Evolutionary conservation across 2,888 invertebrate genomes (phyloP), one percentile per base, ranked within the genome.

Genomic region (Hylaea fasciaria): DNA sequence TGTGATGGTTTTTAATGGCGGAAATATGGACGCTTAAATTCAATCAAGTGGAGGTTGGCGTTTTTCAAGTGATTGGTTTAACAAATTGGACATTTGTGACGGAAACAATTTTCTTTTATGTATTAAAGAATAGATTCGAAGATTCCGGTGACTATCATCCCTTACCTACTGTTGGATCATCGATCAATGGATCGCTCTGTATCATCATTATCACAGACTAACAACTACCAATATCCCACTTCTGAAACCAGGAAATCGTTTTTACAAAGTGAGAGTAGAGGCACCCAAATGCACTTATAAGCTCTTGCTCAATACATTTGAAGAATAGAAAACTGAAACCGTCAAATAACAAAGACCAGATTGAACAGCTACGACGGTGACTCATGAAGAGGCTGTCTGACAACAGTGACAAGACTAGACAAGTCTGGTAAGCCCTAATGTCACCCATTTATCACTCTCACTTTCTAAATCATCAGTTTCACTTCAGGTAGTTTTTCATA

Each of bases 391-490:
- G 32, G 9, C 47, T 57, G 46, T 17, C n/a, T 50, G 35, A 60
- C 55, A 55, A 41, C 35, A 53, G 29, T 22, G 22, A 22, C 22
- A 22, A 47, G 56, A 43, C 45, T 28, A 58, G 39, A 52, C 60
- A 48, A n/a, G 56, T 48, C 44, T 61, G 29, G 46, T 48, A 56
- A 61, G 32, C 61, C 48, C 61, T 56, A 56, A 62, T 62, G 61
- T 62, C 48, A 45, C 43, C 51, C 61, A 61, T 61, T 48, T 35
- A 61, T 61, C 56, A 62, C 52, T 62, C 52, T 56, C 56, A 45
- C 61, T 62, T 62, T 62, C 56, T 39, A 62, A 46, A 55, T 46
- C 48, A 45, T 39, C 52, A 46, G 61, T 56, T 60, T 62, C 61
- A 57, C 61, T 56, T 56, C 56, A 62, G n/a, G 61, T 62, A 62